Base-by-base conservation (phyloP, 2,888 invertebrate genomes). In the Heliconius aoede region DNA sequence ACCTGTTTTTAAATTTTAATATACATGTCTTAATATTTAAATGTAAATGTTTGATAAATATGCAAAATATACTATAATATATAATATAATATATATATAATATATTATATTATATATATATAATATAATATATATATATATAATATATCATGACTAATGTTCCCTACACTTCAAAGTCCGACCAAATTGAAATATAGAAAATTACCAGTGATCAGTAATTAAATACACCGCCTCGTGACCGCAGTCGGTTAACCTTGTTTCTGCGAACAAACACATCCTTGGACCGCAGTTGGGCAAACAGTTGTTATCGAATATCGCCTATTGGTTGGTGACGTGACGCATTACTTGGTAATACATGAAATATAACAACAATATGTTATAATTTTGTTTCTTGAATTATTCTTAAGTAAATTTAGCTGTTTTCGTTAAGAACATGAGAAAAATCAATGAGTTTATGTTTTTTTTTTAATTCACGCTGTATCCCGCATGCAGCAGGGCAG, bases 201-300 rank as follows among this genome's bases (percentile, higher is more conserved):
- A 36, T 72, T 36, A 60, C 72, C 5, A 40, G 21, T 26, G 9
- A 60, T 26, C 26, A 21, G 5, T 72, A 60, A n/a, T 36, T 18
- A 24, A 26, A 60, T 3, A 21, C 11, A 58, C 0, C 61, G 69
- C 69, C 73, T 64, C 62, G 24, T 58, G 72, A 74, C 36, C 69
- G 68, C 62, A 58, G 58, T 73, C 71, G 73, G 69, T 18, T 81
- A 83, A 84, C 82, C 79, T 80, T 80, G 80, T 79, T 75, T 74
- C 77, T 79, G 62, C 67, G 72, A 78, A 76, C 74, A 72, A 83
- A 83, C 72, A 83, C 84, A 88, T 88, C 89, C 90, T 91, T 90
- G 89, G 86, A 74, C 80, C 80, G 85, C 92, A 92, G 88, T 91
- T 92, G 91, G 84, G 82, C 85, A 91, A 92, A 92, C 84, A 91